Evolutionary conservation across 2,888 invertebrate species (phyloP).

Genomic region (Morpho helenor): DNA sequence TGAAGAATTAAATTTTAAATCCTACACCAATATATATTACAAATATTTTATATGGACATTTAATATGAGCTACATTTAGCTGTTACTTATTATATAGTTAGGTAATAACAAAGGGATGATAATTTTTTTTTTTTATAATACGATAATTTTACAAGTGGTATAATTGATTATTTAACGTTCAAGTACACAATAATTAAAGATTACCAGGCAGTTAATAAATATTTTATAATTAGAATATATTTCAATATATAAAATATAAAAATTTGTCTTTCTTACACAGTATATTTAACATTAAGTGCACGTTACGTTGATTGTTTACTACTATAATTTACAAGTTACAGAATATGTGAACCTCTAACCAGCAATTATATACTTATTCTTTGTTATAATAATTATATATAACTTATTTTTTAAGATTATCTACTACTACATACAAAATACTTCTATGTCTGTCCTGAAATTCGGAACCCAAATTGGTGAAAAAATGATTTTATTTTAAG

Average conservation of each 20-base stretch:
- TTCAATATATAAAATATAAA: neutral
- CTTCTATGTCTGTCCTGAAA: conserved; percentile 29
- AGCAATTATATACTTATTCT: conserved; percentile 51
- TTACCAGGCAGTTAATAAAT: no score
- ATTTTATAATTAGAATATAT: no score
- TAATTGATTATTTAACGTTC: no score
- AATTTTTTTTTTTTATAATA: no score
- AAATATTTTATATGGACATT: neutral
- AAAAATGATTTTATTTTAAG: conserved; percentile 37
- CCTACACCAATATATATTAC: neutral
- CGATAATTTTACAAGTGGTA: no score
- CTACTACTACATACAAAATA: conserved; percentile 35
- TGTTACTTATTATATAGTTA: no score
- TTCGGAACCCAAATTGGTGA: conserved; percentile 12
- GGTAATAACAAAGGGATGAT: no score
- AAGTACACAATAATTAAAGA: no score
- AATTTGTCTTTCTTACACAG: neutral
- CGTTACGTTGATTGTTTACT: neutral
- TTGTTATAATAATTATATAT: conserved; percentile 21
- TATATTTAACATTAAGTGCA: no score
- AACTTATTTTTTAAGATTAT: conserved; percentile 21
- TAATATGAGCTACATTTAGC: no score
- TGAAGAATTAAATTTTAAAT: no score
- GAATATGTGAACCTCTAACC: conserved; percentile 74
- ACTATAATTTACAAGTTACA: conserved; percentile 60